Conservation (phyloP, 2,888 invertebrate genomes). For the Meliscaeva auricollis region DNA sequence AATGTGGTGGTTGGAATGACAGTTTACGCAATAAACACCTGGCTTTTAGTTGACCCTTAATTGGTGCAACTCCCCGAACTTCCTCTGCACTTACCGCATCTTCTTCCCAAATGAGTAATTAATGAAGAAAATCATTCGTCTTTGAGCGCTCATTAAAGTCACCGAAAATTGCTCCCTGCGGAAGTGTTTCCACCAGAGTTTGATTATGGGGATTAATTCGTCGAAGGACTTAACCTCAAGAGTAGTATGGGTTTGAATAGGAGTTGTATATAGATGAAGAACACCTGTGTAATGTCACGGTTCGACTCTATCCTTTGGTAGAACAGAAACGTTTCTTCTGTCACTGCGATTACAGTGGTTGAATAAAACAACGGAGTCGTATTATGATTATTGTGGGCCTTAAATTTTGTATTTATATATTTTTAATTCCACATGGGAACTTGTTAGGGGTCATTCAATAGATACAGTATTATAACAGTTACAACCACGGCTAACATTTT, state of each 20-base stretch:
- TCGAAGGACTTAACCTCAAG: constrained; percentile 66
- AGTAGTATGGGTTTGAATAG: constrained; percentile 13
- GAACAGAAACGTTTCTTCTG: constrained; percentile 35
- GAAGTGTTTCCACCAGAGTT: constrained; percentile 49
- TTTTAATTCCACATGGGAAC: no score
- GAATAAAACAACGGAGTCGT: neutral
- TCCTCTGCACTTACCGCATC: neutral
- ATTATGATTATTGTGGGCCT: neutral
- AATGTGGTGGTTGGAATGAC: constrained; percentile 40
- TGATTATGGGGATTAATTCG: constrained; percentile 53
- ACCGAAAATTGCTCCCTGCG: constrained; percentile 25
- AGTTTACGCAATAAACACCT: constrained; percentile 67
- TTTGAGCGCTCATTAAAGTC: constrained; percentile 41
- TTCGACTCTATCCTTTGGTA: constrained; percentile 41
- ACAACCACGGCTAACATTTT: no score
- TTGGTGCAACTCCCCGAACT: constrained; percentile 32
- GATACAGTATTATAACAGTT: no score
- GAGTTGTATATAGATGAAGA: neutral
- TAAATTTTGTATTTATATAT: neutral
- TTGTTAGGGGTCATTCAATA: no score
- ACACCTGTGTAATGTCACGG: constrained; percentile 63
- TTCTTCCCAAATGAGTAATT: constrained; percentile 51
- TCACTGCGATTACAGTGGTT: constrained; percentile 8
- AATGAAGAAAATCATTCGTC: constrained; percentile 51
- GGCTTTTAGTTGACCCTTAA: constrained; percentile 46